Evolutionary conservation across 2,888 invertebrate species (phyloP), one percentile per base, ranked within the genome.

Genomic region (Epiblema foenella): DNA sequence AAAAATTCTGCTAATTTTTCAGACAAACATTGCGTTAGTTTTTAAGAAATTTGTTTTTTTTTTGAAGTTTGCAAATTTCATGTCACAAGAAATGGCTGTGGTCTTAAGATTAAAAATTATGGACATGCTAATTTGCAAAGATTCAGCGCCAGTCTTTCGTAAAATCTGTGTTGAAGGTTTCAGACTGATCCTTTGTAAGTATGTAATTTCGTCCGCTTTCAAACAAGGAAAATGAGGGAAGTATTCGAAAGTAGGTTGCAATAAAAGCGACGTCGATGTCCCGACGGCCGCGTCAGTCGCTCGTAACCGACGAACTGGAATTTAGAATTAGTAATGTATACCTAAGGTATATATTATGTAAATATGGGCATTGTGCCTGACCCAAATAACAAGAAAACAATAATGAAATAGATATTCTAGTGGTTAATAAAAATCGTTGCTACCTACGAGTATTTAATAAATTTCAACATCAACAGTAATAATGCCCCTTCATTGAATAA

Each of bases 191-290:
- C 69, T 69, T 63, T 57, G 69, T 63, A 69, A 63, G 57, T 51
- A 51, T 33, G 59, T 70, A 65, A 70, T 46, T 70, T 46, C 11
- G 64, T 52, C 52, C 33, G 54, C 54, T 46, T 65, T 59, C 37
- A 52, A 58, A 33, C 29, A 59, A 18, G 63, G 39, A 58, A 65
- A 58, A 42, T 20, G 46, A 63, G 46, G 63, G 69, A 58, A 70
- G 59, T 66, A 46, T 33, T 54, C 58, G 59, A 60, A 70, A 65
- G 65, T 52, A 65, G 65, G 69, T 65, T 65, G 52, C 52, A 65
- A 70, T 70, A 54, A 70, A 65, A 20, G 42, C 42, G 52, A 54
- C 52, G 65, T 46, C 65, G 33, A 54, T 54, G 64, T 65, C 59
- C 65, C 69, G 10, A 17, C 52, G 69, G 65, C 29, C 58, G 18